Evolutionary conservation across 92 coral and sea anemone species (phyloP).

Genomic region (Plumapathes pennacea): DNA sequence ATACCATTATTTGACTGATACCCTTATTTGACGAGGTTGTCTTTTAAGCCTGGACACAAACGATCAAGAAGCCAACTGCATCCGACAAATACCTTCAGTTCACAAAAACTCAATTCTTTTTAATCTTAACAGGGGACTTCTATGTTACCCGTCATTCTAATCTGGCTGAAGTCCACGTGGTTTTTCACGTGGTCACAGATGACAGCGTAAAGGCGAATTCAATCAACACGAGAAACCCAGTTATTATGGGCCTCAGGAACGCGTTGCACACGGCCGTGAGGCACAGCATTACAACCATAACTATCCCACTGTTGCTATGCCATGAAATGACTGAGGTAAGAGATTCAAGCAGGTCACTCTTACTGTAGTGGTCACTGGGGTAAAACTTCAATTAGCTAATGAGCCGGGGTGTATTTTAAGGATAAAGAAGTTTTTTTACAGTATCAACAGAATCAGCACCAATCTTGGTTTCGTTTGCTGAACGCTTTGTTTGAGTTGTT

Average conservation of each 20-base stretch:
- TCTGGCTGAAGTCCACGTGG: slow-evolving; percentile 90
- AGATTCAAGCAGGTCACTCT: too few species aligned
- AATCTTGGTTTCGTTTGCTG: neutral
- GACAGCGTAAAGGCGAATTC: slow-evolving; percentile 77
- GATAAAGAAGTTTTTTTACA: too few species aligned
- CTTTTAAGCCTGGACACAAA: too few species aligned
- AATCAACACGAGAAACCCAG: slow-evolving; percentile 88
- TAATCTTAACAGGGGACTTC: slow-evolving; percentile 65
- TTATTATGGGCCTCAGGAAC: slow-evolving; percentile 81
- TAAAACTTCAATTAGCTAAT: too few species aligned
- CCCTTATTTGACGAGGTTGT: too few species aligned
- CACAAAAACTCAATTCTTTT: neutral
- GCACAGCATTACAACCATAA: slow-evolving; percentile 82
- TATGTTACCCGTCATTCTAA: slow-evolving; percentile 95
- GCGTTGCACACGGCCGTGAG: slow-evolving; percentile 92
- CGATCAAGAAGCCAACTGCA: too few species aligned
- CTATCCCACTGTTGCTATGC: slow-evolving; percentile 80
- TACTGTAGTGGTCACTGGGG: too few species aligned
- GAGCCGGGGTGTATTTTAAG: too few species aligned
- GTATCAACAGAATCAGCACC: too few species aligned
- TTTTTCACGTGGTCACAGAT: slow-evolving; percentile 88
- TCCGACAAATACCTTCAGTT: too few species aligned
- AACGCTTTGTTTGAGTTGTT: neutral
- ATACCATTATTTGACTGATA: too few species aligned
- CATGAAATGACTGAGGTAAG: slow-evolving; percentile 97